These are phyloP conservation scores for Autographa pulchrina DNA, from an alignment of 2,888 invertebrate genomes.

Conservation along the genomic window DNA sequence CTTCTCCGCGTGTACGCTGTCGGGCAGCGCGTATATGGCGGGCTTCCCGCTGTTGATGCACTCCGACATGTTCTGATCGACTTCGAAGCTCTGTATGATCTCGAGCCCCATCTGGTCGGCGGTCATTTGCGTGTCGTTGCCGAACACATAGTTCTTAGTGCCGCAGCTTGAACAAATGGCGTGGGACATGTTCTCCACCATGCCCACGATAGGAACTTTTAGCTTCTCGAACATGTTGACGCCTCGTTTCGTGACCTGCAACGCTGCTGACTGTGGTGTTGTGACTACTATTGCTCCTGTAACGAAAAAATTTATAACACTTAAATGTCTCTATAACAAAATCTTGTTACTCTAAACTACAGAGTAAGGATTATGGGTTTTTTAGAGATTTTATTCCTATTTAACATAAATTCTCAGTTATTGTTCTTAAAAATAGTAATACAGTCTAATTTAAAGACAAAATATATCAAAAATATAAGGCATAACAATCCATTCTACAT, in stretches of 20 bases:
- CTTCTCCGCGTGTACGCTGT: slow-evolving; percentile 86
- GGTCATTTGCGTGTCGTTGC: slow-evolving; percentile 90
- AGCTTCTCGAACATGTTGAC: slow-evolving; percentile 96
- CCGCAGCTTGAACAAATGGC: slow-evolving; percentile 94
- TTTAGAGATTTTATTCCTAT: no score
- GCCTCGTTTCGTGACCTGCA: slow-evolving; percentile 96
- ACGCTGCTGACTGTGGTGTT: slow-evolving; percentile 96
- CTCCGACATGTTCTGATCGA: slow-evolving; percentile 91
- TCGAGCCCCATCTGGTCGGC: slow-evolving; percentile 91
- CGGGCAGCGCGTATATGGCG: slow-evolving; percentile 91
- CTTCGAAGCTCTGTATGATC: slow-evolving; percentile 92
- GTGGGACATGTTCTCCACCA: slow-evolving; percentile 97
- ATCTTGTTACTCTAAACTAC: no score
- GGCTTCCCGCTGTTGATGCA: slow-evolving; percentile 94
- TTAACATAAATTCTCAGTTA: no score
- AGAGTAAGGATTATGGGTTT: not conserved
- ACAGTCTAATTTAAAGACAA: no score
- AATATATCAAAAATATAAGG: no score
- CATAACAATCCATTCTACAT: no score
- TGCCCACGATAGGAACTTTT: slow-evolving; percentile 94
- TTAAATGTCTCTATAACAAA: not conserved
- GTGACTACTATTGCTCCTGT: slow-evolving; percentile 96
- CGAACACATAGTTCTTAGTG: slow-evolving; percentile 93
- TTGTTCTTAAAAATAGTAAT: no score
- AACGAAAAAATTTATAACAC: slow-evolving; percentile 48